Evolutionary conservation across 1,140 invertebrate genomes (phyloP), one percentile per base, ranked within the genome.

Genomic region (Eumeta japonica): DNA sequence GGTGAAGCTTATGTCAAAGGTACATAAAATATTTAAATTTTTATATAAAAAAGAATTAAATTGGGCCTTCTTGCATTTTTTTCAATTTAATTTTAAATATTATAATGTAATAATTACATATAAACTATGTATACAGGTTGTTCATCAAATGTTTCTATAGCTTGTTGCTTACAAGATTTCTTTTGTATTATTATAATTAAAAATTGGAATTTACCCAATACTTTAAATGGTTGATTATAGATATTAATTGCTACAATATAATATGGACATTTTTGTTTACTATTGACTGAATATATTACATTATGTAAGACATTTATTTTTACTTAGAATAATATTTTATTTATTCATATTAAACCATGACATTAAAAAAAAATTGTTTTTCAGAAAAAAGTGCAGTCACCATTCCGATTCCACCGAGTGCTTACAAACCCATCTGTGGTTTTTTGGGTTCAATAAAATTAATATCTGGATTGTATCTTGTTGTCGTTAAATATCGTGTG

Each of bases 361-460:
- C 12, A 12, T 28, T 3, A 35, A 30, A 17, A 28, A 33, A 32
- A 37, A 35, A 27, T 36, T 34, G 37, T 15, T 19, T 50, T 48
- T 24, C 38, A 58, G 55, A 43, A 28, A 42, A 36, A 37, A 39
- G 35, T 20, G 30, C 49, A 37, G 63, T 71, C 3, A 70, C 66
- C 28, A 74, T 74, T 11, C 64, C 68, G 11, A 71, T 73, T 11
- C 62, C 80, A 14, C 79, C 79, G 20, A 83, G 80, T 27, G 80
- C 78, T 38, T 81, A 82, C 39, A 83, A 84, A 43, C 81, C 83
- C 43, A 90, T 98, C 44, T 93, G 87, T 80, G 95, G 94, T 2
- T 82, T 98, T 32, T 65, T 97, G 12, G 95, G 95, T 10, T 86
- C 86, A 24, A 88, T 97, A 33, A 82, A 83, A 41, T 75, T 98